phyloP scores from a whole-genome alignment of 2,888 invertebrate species.

The Teleogryllus oceanicus region DNA sequence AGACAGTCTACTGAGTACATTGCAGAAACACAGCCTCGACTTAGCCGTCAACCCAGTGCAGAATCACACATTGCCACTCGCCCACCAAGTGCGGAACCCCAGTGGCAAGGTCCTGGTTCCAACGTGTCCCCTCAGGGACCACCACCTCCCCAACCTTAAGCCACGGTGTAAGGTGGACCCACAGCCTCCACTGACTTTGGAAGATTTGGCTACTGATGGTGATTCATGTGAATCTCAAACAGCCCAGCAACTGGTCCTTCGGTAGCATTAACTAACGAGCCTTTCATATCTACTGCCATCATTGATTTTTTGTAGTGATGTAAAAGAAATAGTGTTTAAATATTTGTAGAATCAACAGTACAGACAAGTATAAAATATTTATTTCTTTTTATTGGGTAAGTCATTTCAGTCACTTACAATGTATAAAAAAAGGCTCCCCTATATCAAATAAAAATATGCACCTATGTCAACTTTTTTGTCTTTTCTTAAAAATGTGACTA shows the following conservation, averaged over 20 bases:
- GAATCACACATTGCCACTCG: not conserved
- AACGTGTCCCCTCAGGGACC: not conserved
- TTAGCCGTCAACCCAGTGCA: constrained; percentile 7
- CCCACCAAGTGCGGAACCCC: not conserved
- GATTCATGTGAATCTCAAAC: constrained; percentile 34
- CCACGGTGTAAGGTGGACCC: constrained; percentile 31
- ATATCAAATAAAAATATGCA: too few species aligned
- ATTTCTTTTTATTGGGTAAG: too few species aligned
- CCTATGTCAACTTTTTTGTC: too few species aligned
- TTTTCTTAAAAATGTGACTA: too few species aligned
- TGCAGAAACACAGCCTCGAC: not conserved
- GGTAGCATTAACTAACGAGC: not conserved
- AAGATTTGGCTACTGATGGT: constrained; percentile 38
- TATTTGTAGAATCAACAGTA: too few species aligned
- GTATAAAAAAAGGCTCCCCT: too few species aligned
- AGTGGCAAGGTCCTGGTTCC: constrained; percentile 20
- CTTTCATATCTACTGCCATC: too few species aligned
- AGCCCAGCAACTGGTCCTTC: not conserved
- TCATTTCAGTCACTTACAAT: too few species aligned
- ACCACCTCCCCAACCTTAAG: constrained; percentile 25
- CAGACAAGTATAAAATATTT: too few species aligned
- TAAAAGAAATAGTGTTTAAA: too few species aligned
- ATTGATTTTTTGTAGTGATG: too few species aligned
- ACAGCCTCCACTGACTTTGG: constrained; percentile 35
- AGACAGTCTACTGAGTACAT: not conserved